A percentile compares a stretch with the other conserved stretches of the same genome.
Evolutionary conservation across 2,888 invertebrate species (phyloP).

Genomic region (Pollenia griseotomentosa): DNA sequence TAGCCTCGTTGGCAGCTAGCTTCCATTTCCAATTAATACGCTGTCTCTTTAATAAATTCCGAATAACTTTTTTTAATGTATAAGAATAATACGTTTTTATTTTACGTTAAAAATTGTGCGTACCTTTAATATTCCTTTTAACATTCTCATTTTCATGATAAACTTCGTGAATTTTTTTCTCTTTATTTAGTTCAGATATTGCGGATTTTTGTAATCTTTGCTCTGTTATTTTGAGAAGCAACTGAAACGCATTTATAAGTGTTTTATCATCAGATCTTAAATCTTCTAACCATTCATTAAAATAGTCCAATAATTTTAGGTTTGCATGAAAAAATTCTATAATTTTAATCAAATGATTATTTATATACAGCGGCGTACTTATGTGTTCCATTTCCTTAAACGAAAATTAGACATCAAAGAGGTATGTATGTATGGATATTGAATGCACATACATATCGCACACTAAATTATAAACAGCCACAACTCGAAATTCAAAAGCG

Average conservation of each 20-base stretch:
- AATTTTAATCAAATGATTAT: constrained; percentile 68
- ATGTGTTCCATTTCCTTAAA: constrained; percentile 29
- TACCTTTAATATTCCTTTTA: constrained; percentile 74
- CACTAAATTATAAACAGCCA: no score
- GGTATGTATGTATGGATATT: no score
- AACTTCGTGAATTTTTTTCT: constrained; percentile 75
- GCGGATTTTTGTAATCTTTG: constrained; percentile 75
- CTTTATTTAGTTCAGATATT: constrained; percentile 73
- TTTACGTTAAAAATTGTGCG: background rate
- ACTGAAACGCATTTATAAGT: constrained; percentile 72
- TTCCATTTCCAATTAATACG: constrained; percentile 77
- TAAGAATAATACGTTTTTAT: background rate
- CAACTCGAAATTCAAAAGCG: no score
- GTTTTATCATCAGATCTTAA: constrained; percentile 64
- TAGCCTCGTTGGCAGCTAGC: constrained; percentile 75
- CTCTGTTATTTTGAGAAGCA: constrained; percentile 72
- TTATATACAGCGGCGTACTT: constrained; percentile 34
- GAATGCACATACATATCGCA: no score
- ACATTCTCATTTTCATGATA: constrained; percentile 75
- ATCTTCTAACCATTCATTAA: constrained; percentile 69
- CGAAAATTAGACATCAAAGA: background rate
- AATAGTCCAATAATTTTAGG: constrained; percentile 59
- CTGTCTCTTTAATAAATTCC: constrained; percentile 75
- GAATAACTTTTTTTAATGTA: constrained; percentile 71
- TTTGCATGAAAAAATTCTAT: constrained; percentile 75